A percentile compares a stretch with the other conserved stretches of the same genome.
These are phyloP conservation scores for Scophthalmus maximus DNA, from an alignment of 2,113 vertebrate genomes.

Conservation along the genomic window DNA sequence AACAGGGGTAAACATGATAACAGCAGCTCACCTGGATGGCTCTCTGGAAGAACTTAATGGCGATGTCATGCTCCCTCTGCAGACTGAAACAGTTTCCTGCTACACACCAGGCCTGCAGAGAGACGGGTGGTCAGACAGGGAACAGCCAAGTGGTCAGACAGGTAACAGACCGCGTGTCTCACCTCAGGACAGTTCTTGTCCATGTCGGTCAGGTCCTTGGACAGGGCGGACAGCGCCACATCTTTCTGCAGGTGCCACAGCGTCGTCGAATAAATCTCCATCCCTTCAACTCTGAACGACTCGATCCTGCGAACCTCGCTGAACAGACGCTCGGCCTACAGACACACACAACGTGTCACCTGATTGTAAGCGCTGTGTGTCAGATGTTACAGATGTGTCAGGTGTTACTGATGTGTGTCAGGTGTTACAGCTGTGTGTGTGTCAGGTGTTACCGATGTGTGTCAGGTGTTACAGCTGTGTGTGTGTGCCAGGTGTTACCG, in stretches of 20 bases:
- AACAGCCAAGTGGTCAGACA: not conserved
- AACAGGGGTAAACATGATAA: slow-evolving; percentile 1
- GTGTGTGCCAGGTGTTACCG: slow-evolving; percentile 53
- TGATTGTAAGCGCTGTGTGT: no score
- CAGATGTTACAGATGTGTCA: not conserved
- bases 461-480: slow-evolving; percentile 94
- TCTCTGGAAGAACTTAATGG: slow-evolving; percentile 99
- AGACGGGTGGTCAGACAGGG: not conserved
- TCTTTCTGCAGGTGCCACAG: slow-evolving; percentile 99
- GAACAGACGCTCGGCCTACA: slow-evolving; percentile 95
- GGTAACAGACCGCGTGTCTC: not conserved
- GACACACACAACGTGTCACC: no score
- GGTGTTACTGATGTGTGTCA: not conserved
- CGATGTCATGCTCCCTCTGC: slow-evolving; percentile 97
- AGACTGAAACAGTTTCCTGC: slow-evolving; percentile 99
- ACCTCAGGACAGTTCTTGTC: slow-evolving; percentile 99
- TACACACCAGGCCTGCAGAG: slow-evolving; percentile 93
- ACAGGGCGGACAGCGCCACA: slow-evolving; percentile 94
- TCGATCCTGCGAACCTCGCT: slow-evolving; percentile 96
- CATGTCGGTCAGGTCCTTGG: slow-evolving; percentile 98
- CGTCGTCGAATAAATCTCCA: slow-evolving; percentile 98
- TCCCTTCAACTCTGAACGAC: slow-evolving; percentile 94
- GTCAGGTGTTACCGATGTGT: no score
- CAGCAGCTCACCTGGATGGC: slow-evolving; percentile 88
- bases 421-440: no score